These are phyloP conservation scores for Apoderus coryli DNA, from an alignment of 2,888 invertebrate genomes.

Conservation along the genomic window DNA sequence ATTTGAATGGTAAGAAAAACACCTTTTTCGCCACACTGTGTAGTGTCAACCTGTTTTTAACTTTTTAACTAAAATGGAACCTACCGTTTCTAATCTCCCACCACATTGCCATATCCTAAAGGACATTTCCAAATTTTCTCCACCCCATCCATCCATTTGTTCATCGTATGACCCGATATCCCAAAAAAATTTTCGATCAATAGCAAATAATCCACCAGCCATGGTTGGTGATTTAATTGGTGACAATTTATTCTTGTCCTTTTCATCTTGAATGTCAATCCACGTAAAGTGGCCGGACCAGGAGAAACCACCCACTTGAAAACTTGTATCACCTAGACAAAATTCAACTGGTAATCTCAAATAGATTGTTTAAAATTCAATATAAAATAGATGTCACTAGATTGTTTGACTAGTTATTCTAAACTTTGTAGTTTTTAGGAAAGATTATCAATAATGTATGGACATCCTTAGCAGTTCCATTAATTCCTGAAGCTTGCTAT, in stretches of 20 bases:
- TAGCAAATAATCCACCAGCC: conserved; percentile 77
- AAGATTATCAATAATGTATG: too few relatives aligned
- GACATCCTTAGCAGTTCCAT: too few relatives aligned
- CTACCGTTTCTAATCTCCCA: conserved; percentile 76
- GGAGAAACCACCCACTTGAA: conserved; percentile 67
- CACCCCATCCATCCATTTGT: conserved; percentile 95
- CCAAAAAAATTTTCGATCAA: conserved; percentile 87
- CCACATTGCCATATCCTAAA: conserved; percentile 87
- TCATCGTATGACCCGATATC: conserved; percentile 88
- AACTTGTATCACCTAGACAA: conserved; percentile 32
- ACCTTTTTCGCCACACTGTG: too few relatives aligned
- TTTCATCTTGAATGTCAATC: conserved; percentile 60
- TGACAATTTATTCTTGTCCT: conserved; percentile 43
- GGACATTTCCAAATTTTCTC: conserved; percentile 95
- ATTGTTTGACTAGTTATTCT: too few relatives aligned
- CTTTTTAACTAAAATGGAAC: too few relatives aligned
- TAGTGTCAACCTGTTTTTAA: too few relatives aligned
- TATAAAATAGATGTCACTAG: too few relatives aligned
- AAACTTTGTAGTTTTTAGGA: too few relatives aligned
- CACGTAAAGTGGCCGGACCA: conserved; percentile 91
- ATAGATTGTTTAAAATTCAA: too few relatives aligned
- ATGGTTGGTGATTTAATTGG: conserved; percentile 72
- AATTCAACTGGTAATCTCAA: too few relatives aligned
- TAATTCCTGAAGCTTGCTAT: too few relatives aligned
- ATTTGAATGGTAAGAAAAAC: too few relatives aligned